Evolutionary conservation across 2,888 invertebrate species (phyloP), one percentile per base, ranked within the genome.

Genomic region (Euzetes globulus): DNA sequence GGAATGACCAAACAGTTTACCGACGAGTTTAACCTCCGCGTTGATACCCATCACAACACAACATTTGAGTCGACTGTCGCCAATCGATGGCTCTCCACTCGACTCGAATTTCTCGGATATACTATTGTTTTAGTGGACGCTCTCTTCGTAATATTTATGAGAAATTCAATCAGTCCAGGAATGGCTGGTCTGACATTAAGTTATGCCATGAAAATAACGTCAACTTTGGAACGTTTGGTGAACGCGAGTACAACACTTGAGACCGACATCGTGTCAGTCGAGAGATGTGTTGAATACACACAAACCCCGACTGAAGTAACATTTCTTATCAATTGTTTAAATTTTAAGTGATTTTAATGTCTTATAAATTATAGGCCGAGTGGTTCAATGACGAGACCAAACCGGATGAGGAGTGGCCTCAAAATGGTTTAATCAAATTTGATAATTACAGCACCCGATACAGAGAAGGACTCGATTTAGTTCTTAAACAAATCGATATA

Each of bases 181-280:
- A 72, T 75, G 63, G 76, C 75, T 27, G 76, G 76, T 11, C 41
- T 76, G 11, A 55, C 65, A 19, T 17, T 76, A 2, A 63, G 50
- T 37, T 76, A 75, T 70, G 72, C 76, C 17, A 63, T 75, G 58
- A 84, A 63, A 22, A 77, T 78, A n/a, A 97, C 97, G 0, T 94
- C 94, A 87, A 94, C 93, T 0, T 85, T 98, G 58, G 97, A 96
- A 84, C 95, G 94, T 93, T 85, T 98, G 79, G 95, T 98, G 27
- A 87, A 96, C 78, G 94, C 95, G 92, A 92, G 93, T 0, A 92
- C 94, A 1, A 96, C 96, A 81, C 90, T 98, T 63, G 97, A 98
- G 85, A 94, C 96, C 0, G 96, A 97, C 83, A 95, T 97, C 80
- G 96, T 97, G 0, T 92, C 96, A 1, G 95, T 97, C 0, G 97